Base-by-base conservation (phyloP, 2,113 vertebrate species). In the Gnathonemus echidnorhynchus region DNA sequence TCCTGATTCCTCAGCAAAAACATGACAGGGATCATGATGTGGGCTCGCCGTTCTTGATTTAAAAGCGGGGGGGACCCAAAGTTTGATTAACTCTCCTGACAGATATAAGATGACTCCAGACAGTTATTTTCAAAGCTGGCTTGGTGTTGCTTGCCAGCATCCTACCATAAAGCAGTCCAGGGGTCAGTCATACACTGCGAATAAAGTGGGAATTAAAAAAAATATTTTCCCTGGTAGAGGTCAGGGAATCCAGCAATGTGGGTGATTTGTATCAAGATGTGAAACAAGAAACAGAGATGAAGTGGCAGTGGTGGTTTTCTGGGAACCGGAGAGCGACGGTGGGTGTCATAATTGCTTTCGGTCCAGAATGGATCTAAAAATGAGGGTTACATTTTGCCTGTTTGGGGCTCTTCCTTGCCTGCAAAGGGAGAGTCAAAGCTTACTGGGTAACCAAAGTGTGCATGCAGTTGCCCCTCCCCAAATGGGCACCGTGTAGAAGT, bases 131-230 rank as follows among this genome's bases (percentile, higher is more conserved):
- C 86, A 35, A 87, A 27, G 48, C 50, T 11, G 35, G 49, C 21
- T 31, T 53, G 86, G 83, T 48, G 83, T 85, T 85, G 45, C 31
- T 35, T 53, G 9, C 86, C 50, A 87, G 86, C 31, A 53, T 53
- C 50, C n/a, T 53, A 7, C 49, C 50, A 31, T 9, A 35, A 56
- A 31, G 31, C 50, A 49, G 24, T 9, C 31, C 27, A 3, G 11
- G 50, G 86, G 27, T 52, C 86, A 31, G 86, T n/a, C n/a, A 35
- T 53, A 31, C 5, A 24, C 46, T 48, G 50, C 5, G n/a, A 87
- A 35, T 39, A 35, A 52, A 35, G 86, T 87, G 86, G 50, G 86
- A 87, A 87, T 53, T 87, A 87, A 39, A 87, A 62, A 48, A 85
- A 46, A 85, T 85, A 42, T 85, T 48, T 85, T 85, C 83, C 21